These are phyloP conservation scores for Gallinago nigripennis DNA, from an alignment of 2,797 vertebrate genomes.

Conservation along the genomic window DNA sequence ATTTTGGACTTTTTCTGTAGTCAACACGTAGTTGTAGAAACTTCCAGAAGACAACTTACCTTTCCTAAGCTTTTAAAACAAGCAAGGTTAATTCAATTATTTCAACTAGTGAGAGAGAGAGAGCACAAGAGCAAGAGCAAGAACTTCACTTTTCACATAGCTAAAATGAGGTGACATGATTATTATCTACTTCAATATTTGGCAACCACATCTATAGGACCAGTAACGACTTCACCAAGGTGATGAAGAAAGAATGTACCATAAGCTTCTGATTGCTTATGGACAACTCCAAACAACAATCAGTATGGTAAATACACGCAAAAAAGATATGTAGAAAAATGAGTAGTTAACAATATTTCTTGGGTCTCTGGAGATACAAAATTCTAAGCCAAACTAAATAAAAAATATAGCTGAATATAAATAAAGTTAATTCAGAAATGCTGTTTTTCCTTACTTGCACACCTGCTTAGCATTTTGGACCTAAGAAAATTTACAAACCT, in stretches of 20 bases:
- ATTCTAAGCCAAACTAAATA: neutral
- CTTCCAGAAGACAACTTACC: neutral
- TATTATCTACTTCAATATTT: neutral
- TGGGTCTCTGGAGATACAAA: neutral
- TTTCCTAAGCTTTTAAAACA: neutral
- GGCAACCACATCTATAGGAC: neutral
- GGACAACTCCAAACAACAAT: neutral
- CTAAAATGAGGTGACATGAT: neutral
- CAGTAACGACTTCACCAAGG: neutral
- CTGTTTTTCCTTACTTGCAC: neutral
- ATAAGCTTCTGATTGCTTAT: neutral
- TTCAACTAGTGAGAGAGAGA: neutral
- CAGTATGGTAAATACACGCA: neutral
- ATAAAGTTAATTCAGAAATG: neutral
- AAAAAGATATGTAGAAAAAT: neutral
- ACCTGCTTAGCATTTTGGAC: neutral
- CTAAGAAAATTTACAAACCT: neutral
- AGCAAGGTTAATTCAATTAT: neutral
- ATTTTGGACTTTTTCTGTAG: neutral
- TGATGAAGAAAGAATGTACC: neutral
- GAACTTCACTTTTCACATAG: neutral
- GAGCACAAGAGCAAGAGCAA: neutral
- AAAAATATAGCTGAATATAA: neutral
- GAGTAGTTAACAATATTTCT: neutral
- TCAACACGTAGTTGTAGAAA: neutral